Base-by-base conservation (phyloP, 2,888 invertebrate genomes). In the Xestobium rufovillosum region DNA sequence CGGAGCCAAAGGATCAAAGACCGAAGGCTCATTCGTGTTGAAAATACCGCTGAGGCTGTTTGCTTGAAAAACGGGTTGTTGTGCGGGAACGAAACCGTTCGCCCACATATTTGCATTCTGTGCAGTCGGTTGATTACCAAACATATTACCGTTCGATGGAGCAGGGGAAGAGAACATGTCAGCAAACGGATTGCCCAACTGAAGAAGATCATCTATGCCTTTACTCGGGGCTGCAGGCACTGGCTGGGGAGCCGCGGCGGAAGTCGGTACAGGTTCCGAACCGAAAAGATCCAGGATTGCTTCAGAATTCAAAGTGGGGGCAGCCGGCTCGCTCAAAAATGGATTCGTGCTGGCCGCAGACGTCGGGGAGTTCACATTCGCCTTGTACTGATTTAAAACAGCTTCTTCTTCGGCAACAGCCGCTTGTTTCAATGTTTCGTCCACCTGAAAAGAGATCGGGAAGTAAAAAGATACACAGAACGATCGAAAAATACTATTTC, bases 371-470 rank as follows among this genome's bases (percentile, higher is more conserved):
- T 83, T 82, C 43, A 88, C 76, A 65, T 83, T 88, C 39, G 81
- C 94, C 80, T 91, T 94, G 63, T 91, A 89, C 67, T 91, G 88
- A 67, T 87, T 92, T 74, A 97, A 80, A 41, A 86, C 88, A 11
- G 91, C 91, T 64, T 95, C 94, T 65, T 98, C 98, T 60, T 97
- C 95, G 14, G 95, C 95, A 36, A 97, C 69, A 17, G 85, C 92
- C 60, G 87, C 85, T 57, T 86, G 84, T 56, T 83, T 79, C 42
- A 91, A 73, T 33, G 80, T 79, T 58, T 94, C 94, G 58, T 91
- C 90, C 40, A 90, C 80, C n/a, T 35, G n/a, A n/a, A n/a, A n/a
- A n/a, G n/a, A n/a, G n/a, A n/a, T n/a, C n/a, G n/a, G n/a, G n/a
- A n/a, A n/a, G n/a, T n/a, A n/a, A n/a, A n/a, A n/a, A n/a, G n/a